A percentile compares a stretch with the other conserved stretches of the same genome.
Evolutionary conservation across 1,140 invertebrate genomes (phyloP).

Genomic region (Sinonovacula constricta): DNA sequence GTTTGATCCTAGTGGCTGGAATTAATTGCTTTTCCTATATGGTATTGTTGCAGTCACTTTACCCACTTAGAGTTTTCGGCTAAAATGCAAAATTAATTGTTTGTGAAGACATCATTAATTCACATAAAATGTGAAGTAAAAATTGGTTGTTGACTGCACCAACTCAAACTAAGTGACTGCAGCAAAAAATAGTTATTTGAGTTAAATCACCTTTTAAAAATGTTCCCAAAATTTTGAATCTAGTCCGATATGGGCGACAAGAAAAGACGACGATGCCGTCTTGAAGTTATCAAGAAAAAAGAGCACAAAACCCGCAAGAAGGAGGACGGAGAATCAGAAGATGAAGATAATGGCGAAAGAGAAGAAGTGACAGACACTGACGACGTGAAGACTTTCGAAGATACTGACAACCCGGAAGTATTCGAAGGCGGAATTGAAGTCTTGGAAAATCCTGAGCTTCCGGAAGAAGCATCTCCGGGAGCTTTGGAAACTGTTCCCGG

Average conservation of each 20-base stretch:
- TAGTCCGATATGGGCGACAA: conserved; percentile 19
- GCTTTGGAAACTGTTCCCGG: conserved; percentile 38
- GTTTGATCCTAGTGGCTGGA: no score
- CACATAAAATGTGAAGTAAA: neutral
- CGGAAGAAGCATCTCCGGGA: conserved; percentile 25
- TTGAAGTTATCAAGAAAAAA: conserved; percentile 34
- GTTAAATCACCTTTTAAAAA: neutral
- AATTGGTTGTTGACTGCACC: conserved; percentile 43
- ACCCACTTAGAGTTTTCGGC: no score
- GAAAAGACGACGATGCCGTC: conserved; percentile 23
- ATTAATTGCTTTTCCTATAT: no score
- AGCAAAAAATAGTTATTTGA: conserved; percentile 17
- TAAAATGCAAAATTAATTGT: no score
- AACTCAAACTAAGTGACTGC: conserved; percentile 39
- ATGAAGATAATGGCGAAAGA: neutral
- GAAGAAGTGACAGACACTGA: neutral
- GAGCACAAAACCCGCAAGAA: conserved; percentile 37
- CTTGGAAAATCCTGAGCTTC: conserved; percentile 8
- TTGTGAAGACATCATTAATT: neutral
- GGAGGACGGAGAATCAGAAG: neutral
- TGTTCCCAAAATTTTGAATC: neutral
- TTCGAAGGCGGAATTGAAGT: conserved; percentile 32
- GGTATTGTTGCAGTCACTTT: no score
- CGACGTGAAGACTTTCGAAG: neutral
- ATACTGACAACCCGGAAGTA: neutral